phyloP scores from a whole-genome alignment of 2,113 vertebrate genomes.

The Gyps fulvus region DNA sequence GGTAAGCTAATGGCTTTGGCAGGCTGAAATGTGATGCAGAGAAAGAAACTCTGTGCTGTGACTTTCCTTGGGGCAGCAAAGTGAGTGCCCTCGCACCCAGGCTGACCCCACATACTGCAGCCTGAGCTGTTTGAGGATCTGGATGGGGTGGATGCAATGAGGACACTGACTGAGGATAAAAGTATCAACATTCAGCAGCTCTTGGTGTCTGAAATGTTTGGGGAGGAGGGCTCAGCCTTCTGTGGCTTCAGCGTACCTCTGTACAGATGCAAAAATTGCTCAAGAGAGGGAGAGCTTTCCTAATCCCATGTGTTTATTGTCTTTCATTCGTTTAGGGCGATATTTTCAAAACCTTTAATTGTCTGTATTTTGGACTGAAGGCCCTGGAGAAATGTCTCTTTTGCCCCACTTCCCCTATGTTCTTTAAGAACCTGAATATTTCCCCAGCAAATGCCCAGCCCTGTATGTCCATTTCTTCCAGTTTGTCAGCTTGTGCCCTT shows the following conservation, averaged over 20 bases:
- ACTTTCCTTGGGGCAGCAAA: background rate
- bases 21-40: background rate
- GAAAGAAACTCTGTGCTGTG: background rate
- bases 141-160: background rate
- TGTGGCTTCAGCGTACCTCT: background rate
- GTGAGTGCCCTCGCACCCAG: background rate
- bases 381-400: background rate
- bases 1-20: background rate
- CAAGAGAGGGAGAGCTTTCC: background rate
- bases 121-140: background rate
- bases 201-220: background rate
- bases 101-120: background rate
- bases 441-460: background rate
- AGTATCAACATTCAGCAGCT: background rate
- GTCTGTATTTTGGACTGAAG: background rate
- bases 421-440: background rate
- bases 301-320: background rate
- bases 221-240: background rate
- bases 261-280: background rate
- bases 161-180: background rate
- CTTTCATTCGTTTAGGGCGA: background rate
- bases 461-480: background rate
- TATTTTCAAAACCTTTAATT: background rate
- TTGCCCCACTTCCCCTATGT: background rate
- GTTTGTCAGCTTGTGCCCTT: background rate